Base-by-base conservation (phyloP, 1,140 invertebrate genomes). In the Gryon sp. region DNA sequence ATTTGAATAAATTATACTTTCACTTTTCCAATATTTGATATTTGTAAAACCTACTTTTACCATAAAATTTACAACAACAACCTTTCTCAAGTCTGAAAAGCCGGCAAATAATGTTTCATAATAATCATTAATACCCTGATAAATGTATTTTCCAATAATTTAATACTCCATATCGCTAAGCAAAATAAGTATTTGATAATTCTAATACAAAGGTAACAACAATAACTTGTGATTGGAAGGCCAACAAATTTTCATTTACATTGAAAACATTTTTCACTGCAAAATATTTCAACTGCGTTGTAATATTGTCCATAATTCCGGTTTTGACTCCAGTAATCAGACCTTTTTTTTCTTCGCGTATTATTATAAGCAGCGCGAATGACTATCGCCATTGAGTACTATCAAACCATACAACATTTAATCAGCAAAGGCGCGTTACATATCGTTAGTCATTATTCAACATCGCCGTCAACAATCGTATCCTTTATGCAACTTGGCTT, bases 371-470 rank as follows among this genome's bases (percentile, higher is more conserved):
- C 48, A 41, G 6, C 5, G 22, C 38, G 46, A 60, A 62, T 72
- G 68, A 53, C 24, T 72, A 62, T 53, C 53, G 20, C 48, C 22
- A 62, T 62, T 62, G 46, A 72, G 15, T 11, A 11, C 28, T 60
- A 70, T 72, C 68, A 36, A 55, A 41, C 45, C 16, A 52, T 9
- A 52, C 15, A 72, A 62, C 48, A 41, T 68, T 68, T 68, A 66
- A 75, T 75, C 55, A 75, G 30, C 40, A 8, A 34, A 12, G 15
- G 40, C 14, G 22, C 34, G n/a, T 68, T 66, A 68, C 55, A 60
- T 75, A 75, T 68, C 63, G 48, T 59, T 50, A 50, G 63, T 75
- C 72, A 75, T 75, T 75, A 75, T 57, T 75, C 63, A 75, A 45
- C 53, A 68, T 46, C 53, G 55, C 38, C 19, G 26, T 62, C 57